Conservation (phyloP, 2,888 invertebrate species). For the Tenthredo mesomela region DNA sequence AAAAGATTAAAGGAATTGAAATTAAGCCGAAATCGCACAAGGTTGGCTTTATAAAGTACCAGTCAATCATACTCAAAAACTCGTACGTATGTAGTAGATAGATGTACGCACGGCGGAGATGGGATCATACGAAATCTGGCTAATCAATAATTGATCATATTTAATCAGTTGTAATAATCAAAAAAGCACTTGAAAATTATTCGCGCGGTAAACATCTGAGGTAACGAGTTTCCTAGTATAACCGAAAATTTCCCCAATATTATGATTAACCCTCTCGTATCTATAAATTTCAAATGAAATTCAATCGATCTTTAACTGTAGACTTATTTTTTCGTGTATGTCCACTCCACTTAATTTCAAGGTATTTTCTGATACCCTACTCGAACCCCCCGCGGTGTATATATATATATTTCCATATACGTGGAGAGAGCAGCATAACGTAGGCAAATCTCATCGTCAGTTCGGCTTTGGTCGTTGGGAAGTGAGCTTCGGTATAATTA, state of each 20-base stretch:
- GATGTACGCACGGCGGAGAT: background rate
- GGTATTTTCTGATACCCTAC: too few species aligned
- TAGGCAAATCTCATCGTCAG: slow-evolving; percentile 32
- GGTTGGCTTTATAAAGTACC: background rate
- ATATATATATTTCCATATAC: background rate
- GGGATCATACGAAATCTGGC: background rate
- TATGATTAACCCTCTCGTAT: background rate
- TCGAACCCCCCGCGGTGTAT: background rate
- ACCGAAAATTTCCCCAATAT: background rate
- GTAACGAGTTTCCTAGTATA: background rate
- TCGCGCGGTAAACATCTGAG: background rate
- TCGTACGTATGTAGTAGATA: background rate
- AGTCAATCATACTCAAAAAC: background rate
- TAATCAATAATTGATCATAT: background rate
- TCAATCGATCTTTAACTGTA: background rate
- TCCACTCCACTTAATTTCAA: background rate
- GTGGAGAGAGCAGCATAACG: background rate
- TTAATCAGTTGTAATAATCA: background rate
- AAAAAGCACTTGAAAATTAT: background rate
- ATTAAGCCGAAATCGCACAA: background rate
- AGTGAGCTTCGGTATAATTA: slow-evolving; percentile 26
- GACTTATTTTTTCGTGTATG: background rate
- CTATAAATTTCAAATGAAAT: background rate
- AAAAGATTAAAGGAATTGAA: background rate
- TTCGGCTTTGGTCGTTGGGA: slow-evolving; percentile 19